Percentiles rank a stretch among this genome's conserved stretches.
These are phyloP conservation scores for Hucho hucho DNA, from an alignment of 2,113 vertebrate genomes.

Conservation along the genomic window DNA sequence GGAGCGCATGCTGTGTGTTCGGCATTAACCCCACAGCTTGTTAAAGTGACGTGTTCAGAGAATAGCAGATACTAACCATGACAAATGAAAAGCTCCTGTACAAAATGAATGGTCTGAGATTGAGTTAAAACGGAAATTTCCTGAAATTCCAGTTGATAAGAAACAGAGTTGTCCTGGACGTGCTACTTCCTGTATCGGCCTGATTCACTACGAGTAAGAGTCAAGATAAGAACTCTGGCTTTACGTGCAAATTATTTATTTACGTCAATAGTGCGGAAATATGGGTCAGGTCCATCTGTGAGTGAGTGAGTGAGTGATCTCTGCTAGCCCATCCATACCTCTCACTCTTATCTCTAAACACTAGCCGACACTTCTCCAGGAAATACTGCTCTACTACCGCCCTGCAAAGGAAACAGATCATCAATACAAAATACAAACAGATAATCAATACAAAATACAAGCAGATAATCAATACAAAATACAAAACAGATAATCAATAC, in stretches of 20 bases:
- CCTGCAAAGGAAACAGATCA: constrained; percentile 61
- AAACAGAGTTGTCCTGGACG: background rate
- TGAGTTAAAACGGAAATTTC: too few species aligned
- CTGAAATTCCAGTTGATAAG: too few species aligned
- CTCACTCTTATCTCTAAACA: constrained; percentile 86
- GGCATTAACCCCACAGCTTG: too few species aligned
- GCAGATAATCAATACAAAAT: too few species aligned
- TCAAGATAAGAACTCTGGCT: too few species aligned
- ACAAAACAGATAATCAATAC: too few species aligned
- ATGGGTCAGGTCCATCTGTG: background rate
- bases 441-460: background rate
- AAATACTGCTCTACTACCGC: constrained; percentile 94
- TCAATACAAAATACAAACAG: background rate
- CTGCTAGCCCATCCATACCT: constrained; percentile 70
- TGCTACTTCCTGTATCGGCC: background rate
- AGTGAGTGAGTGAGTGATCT: background rate
- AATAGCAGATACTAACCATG: too few species aligned
- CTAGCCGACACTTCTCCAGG: constrained; percentile 91
- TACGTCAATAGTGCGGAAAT: background rate
- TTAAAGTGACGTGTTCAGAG: too few species aligned
- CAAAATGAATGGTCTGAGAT: too few species aligned
- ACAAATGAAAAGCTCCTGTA: too few species aligned
- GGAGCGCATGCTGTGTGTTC: too few species aligned
- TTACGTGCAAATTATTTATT: background rate
- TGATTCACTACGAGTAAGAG: too few species aligned